Evolutionary conservation across 1,140 invertebrate species (phyloP), one percentile per base, ranked within the genome.

Genomic region (Drosophila persimilis): DNA sequence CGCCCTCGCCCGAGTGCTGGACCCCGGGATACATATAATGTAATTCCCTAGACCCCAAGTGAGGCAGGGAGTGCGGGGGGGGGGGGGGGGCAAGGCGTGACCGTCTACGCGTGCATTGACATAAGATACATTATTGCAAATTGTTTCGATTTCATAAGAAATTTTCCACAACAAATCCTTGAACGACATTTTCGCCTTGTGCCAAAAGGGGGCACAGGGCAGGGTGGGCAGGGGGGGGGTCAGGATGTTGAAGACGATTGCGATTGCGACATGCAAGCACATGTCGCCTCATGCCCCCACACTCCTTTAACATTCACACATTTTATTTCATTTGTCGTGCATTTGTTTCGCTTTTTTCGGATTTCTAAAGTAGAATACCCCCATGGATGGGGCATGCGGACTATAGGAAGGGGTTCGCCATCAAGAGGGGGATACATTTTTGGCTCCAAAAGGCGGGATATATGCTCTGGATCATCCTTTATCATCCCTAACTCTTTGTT

Each of bases 51-150:
- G 44, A 70, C 13, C 43, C 46, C 15, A 20, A 47, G 44, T 41
- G 44, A 9, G 43, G 43, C 24, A 26, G 24, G 24, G 24, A 24
- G 22, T 0, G n/a, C 31, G 22, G 31, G 17, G n/a, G 9, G 63
- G 51, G n/a, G 41, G 22, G 31, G 17, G n/a, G 9, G 63, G 51
- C 13, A 17, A 24, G 55, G 52, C 59, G 60, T 65, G 56, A 41
- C 58, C 29, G 51, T 61, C 48, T 52, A 81, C 66, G 81, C 83
- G 70, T 78, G 74, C 78, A 86, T 17, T 86, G 83, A 83, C 83
- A 86, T 79, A 78, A 88, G 83, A 81, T 86, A 88, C 83, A 86
- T 86, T 86, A 88, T 86, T 86, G 83, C 78, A 88, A 86, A 86
- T 86, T 86, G 83, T 86, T 86, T 86, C 83, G 63, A 83, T 88